Base-by-base conservation (phyloP, 2,888 invertebrate genomes). In the Panzeria rudis region DNA sequence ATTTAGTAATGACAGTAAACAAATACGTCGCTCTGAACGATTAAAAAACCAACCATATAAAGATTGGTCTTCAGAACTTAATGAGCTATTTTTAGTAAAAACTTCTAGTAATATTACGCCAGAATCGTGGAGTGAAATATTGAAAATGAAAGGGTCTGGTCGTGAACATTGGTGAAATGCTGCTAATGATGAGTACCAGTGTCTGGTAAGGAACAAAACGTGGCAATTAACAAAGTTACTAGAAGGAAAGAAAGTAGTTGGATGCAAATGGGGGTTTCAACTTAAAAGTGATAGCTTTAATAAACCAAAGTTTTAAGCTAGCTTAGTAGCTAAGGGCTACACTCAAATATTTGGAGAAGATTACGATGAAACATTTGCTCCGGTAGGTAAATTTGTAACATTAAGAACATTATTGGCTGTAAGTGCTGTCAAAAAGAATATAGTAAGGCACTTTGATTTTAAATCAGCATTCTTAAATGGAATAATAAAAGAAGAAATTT, bases 391-490 rank as follows among this genome's bases (percentile, higher is more conserved):
- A n/a, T n/a, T n/a, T n/a, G n/a, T n/a, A n/a, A n/a, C n/a, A n/a
- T n/a, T n/a, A n/a, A n/a, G n/a, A n/a, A n/a, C n/a, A n/a, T 2
- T 17, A 23, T 79, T 71, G 11, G 29, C 62, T 2, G 54, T 64
- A 20, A 79, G 64, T 64, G 71, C 62, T n/a, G 32, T 47, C 2
- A 78, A 79, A 44, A 71, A 64, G 11, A 64, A 64, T 62, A 3
- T 44, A 6, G 41, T 79, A 17, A 52, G 62, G n/a, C n/a, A n/a
- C n/a, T n/a, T n/a, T n/a, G n/a, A n/a, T n/a, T n/a, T n/a, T n/a
- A n/a, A n/a, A n/a, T n/a, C n/a, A n/a, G 62, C 41, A 32, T 78
- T 69, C 38, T 62, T 69, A 23, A 61, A 77, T 25, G 77, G 77
- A 6, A 7, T 54, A 7, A 61, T 77, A 38, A 32, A 69, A 52